Conservation (phyloP, 1,140 invertebrate species). For the Drosophila simulans region DNA sequence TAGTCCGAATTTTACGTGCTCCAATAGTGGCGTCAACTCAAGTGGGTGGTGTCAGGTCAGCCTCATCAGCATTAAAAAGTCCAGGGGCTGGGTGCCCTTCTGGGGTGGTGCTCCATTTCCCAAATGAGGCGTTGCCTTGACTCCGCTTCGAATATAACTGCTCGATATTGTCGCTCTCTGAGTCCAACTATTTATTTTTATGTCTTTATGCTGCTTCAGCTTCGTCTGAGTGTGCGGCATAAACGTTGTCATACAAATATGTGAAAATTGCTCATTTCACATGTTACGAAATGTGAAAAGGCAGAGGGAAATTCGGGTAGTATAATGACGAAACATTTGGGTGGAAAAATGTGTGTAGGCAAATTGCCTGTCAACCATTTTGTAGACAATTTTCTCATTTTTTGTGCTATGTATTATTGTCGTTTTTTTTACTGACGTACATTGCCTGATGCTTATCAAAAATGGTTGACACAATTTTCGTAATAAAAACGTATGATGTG, state of each 20-base stretch:
- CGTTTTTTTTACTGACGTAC: constrained; percentile 29
- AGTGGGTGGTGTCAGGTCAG: constrained; percentile 11
- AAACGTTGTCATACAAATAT: constrained; percentile 78
- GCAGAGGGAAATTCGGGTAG: neutral
- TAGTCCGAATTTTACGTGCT: neutral
- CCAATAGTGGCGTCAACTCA: too few relatives aligned
- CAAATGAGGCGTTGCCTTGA: constrained; percentile 48
- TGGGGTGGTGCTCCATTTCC: neutral
- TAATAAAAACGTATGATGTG: constrained; percentile 49
- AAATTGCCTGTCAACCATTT: constrained; percentile 81
- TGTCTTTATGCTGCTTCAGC: constrained; percentile 75
- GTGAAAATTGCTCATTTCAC: constrained; percentile 81
- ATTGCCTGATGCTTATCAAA: constrained; percentile 62
- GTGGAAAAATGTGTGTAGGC: constrained; percentile 52
- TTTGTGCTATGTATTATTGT: constrained; percentile 26
- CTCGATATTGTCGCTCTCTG: constrained; percentile 36
- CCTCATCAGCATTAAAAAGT: constrained; percentile 68
- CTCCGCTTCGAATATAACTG: constrained; percentile 58
- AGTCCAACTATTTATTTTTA: constrained; percentile 80
- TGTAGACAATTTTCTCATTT: constrained; percentile 69
- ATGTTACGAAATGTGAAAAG: constrained; percentile 45
- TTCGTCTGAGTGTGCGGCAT: constrained; percentile 39
- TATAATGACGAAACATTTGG: neutral
- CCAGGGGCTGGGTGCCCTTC: constrained; percentile 8
- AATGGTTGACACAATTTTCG: constrained; percentile 63